Evolutionary conservation across 2,797 vertebrate species (phyloP), one percentile per base, ranked within the genome.

Genomic region (Erpetoichthys calabaricus): DNA sequence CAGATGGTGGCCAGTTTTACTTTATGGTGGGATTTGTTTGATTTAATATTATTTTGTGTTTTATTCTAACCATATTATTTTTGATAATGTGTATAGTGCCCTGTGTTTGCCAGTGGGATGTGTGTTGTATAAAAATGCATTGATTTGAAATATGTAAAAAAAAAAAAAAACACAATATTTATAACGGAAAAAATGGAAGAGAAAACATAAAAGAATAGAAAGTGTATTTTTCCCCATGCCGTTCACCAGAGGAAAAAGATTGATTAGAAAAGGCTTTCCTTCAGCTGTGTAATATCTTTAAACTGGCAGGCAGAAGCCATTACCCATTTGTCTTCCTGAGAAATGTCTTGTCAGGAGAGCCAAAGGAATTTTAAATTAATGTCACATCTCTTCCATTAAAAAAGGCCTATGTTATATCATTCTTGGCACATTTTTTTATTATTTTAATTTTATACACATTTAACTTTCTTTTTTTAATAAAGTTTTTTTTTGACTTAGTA

Each of bases 331-430:
- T 79, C 70, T 64, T 65, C 58, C 67, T 67, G 65, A 72, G 67
- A 64, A 73, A 74, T 70, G 69, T 59, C 70, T 69, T 75, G 73
- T 78, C 73, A 76, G 62, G 64, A 59, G 63, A 64, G 64, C 69
- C 67, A 66, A 65, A 70, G 66, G 65, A 68, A 69, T 76, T 74
- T 80, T 72, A 78, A 77, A 76, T 80, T 73, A 78, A 69, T 64
- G 66, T 71, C 72, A 73, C 57, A 72, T 75, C 67, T 60, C 62
- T 60, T 67, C 68, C 66, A 64, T 68, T 72, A 67, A 62, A 70
- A 65, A 68, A 59, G 47, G 50, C 65, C 59, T 41, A 58, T 71
- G 66, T 68, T 69, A 71, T 73, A 71, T 66, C 71, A 72, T 65
- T 62, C 65, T 59, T 63, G 67, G 65, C 65, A 59, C 55, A 53